These are phyloP conservation scores for Phallusia fumigata DNA, from an alignment of 23 tunicate genomes.

Conservation along the genomic window DNA sequence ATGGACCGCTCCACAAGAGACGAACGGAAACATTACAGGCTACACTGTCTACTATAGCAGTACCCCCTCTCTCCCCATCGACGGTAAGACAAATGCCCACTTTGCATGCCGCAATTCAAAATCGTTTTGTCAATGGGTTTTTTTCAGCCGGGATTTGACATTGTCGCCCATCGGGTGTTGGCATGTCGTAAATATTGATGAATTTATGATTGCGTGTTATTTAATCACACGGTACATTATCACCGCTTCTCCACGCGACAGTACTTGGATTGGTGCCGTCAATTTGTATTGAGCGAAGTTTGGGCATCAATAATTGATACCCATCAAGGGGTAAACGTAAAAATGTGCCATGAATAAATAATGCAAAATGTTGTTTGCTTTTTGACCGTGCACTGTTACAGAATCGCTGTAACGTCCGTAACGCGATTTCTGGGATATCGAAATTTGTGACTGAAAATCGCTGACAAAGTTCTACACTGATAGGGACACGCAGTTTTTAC, in stretches of 20 bases:
- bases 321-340: constrained; percentile 1
- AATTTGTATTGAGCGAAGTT: not conserved
- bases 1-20: constrained; percentile 48
- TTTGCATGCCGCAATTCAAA: too few species aligned
- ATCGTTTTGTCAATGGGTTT: too few species aligned
- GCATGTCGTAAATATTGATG: not conserved
- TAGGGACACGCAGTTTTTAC: too few species aligned
- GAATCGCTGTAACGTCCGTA: not conserved
- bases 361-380: not conserved
- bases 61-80: constrained; percentile 34
- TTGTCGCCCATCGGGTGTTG: not conserved
- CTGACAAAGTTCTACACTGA: too few species aligned
- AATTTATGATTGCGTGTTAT: not conserved
- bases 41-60: constrained; percentile 77
- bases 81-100: constrained; percentile 22
- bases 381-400: not conserved
- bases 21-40: constrained; percentile 58
- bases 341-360: constrained; percentile 3
- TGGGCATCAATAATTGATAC: constrained; percentile 1
- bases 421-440: too few species aligned
- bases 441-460: too few species aligned
- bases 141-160: not conserved
- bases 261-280: not conserved
- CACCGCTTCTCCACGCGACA: not conserved
- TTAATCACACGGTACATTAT: constrained; percentile 1